Evolutionary conservation across 2,797 vertebrate species (phyloP), one percentile per base, ranked within the genome.

Genomic region (Psittacula echo): DNA sequence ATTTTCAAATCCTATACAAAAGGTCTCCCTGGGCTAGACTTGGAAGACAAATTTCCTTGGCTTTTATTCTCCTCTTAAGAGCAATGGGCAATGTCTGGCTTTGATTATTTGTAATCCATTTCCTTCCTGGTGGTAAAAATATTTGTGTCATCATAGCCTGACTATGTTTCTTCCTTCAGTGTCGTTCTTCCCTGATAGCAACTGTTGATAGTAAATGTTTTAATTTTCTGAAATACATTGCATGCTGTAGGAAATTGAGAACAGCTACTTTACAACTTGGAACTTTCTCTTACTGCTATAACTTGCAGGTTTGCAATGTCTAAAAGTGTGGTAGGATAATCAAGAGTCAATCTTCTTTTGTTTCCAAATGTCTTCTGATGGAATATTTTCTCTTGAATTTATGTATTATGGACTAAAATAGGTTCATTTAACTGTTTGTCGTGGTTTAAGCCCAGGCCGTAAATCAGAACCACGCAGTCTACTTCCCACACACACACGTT

Each of bases 91-190:
- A 37, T 83, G 48, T 29, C 68, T 91, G 68, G 26, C 16, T 91
- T 83, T 75, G n/a, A 81, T 96, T 83, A 77, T 92, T 85, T 75
- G 45, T 83, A 65, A 74, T 80, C 26, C 42, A 1, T 85, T 94
- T 91, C 41, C 65, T 90, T 61, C 73, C 65, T 85, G 47, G 24
- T 75, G 32, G 53, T 84, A 34, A 53, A 93, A 87, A 44, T 70
- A 60, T 60, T 89, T 65, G 51, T 87, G 47, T 92, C 65, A 68
- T 45, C 45, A n/a, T 29, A 83, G 53, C 48, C 72, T 27, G 32
- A 23, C 61, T 66, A 4, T 5, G 1, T 87, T 84, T 76, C 60
- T 86, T 90, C 53, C 58, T 85, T 27, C 14, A 9, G 0, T 56
- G 15, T 67, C 19, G 61, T 62, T 82, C 64, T 50, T 26, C 30